A percentile compares a stretch with the other conserved stretches of the same genome.
Evolutionary conservation across 2,888 invertebrate genomes (phyloP).

Genomic region (Epinotia ramella): DNA sequence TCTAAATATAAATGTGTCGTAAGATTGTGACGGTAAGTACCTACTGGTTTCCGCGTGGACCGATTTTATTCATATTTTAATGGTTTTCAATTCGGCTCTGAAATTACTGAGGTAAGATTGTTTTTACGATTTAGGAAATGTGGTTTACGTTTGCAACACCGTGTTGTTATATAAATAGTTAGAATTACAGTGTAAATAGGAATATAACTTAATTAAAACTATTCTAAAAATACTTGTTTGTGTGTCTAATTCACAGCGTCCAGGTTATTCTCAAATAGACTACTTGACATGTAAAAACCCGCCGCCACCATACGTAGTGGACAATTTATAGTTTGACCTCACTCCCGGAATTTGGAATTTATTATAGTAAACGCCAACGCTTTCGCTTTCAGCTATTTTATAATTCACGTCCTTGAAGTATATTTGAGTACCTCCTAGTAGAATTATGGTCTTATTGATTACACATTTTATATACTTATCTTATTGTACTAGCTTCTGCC

Average conservation of each 20-base stretch:
- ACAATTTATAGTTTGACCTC: slow-evolving; percentile 20
- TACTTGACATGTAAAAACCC: slow-evolving; percentile 1
- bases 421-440: not conserved
- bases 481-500: no score
- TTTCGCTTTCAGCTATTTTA: slow-evolving; percentile 20
- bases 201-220: no score
- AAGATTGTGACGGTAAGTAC: no score
- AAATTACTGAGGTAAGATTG: not conserved
- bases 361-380: slow-evolving; percentile 18
- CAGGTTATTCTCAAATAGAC: slow-evolving; percentile 1
- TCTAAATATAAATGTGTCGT: no score
- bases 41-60: no score
- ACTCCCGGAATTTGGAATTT: slow-evolving; percentile 12
- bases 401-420: slow-evolving; percentile 24
- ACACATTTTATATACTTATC: no score
- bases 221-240: no score
- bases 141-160: no score
- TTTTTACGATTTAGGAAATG: no score
- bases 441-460: not conserved
- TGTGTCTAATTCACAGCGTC: not conserved
- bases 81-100: not conserved
- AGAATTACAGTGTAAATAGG: no score
- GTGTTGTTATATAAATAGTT: no score
- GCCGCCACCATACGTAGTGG: slow-evolving; percentile 12
- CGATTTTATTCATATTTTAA: not conserved